Conservation (phyloP, 35 echinoderm and acorn worm genomes). For the Diadema setosum region DNA sequence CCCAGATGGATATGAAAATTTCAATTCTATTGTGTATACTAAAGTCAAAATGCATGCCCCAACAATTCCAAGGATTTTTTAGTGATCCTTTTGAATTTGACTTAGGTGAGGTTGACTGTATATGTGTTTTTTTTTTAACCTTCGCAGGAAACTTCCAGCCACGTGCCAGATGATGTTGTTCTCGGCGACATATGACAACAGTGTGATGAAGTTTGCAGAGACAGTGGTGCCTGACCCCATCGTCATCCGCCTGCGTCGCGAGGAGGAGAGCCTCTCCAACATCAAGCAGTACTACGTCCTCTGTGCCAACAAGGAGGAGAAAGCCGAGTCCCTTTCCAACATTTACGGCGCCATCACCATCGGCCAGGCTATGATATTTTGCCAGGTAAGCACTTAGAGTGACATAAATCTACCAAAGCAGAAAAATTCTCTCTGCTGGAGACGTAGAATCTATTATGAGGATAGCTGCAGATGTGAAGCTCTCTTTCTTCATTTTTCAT, state of each 20-base stretch:
- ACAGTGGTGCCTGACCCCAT: conserved; percentile 73
- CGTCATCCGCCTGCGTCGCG: conserved; percentile 74
- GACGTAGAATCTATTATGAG: too few species aligned
- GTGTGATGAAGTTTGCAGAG: conserved; percentile 89
- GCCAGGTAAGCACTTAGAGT: conserved; percentile 53
- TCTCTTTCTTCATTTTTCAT: too few species aligned
- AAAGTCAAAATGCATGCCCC: too few species aligned
- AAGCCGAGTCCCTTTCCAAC: conserved; percentile 85
- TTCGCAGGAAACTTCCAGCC: conserved; percentile 53
- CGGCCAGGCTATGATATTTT: conserved; percentile 98
- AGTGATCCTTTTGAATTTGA: too few species aligned
- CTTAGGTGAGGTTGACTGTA: too few species aligned
- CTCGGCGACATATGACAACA: conserved; percentile 95
- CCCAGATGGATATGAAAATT: too few species aligned
- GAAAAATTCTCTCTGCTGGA: too few species aligned
- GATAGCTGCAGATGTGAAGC: too few species aligned
- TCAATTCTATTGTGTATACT: too few species aligned
- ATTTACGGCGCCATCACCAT: conserved; percentile 91
- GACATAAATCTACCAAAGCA: too few species aligned
- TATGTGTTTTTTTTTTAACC: background rate
- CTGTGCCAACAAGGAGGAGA: conserved; percentile 76
- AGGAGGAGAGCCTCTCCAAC: conserved; percentile 90
- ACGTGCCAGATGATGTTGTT: conserved; percentile 99
- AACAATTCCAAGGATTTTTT: too few species aligned
- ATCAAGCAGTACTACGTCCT: conserved; percentile 96